Conservation (phyloP, 2,888 invertebrate species). For the Cryptocheilus praepositus region DNA sequence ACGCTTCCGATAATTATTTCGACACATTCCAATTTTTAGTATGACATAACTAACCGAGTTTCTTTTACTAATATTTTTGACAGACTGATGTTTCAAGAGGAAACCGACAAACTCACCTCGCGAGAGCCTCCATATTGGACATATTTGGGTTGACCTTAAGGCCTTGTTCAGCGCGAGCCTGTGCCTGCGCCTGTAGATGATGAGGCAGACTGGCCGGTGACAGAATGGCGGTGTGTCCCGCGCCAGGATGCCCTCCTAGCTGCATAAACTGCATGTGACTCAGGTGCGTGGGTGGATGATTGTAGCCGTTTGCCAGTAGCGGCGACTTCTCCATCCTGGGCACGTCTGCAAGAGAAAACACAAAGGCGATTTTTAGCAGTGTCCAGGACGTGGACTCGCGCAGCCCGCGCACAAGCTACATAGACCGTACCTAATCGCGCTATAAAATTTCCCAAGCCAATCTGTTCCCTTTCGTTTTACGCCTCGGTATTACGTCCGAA, state of each 20-base stretch:
- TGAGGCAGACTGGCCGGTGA: conserved; percentile 92
- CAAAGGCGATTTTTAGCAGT: not conserved
- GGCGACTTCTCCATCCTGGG: conserved; percentile 94
- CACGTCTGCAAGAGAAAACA: conserved; percentile 79
- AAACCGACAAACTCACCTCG: conserved; percentile 80
- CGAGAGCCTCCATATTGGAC: conserved; percentile 93
- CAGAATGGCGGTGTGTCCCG: conserved; percentile 85
- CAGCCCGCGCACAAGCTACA: no score
- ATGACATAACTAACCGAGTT: no score
- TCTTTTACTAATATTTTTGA: no score
- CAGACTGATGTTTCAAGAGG: not conserved
- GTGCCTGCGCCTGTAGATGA: conserved; percentile 79
- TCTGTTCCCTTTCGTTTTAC: conserved; percentile 7
- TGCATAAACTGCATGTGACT: conserved; percentile 97
- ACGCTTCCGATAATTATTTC: no score
- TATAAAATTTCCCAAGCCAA: conserved; percentile 1
- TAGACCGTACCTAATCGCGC: no score
- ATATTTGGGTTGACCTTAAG: conserved; percentile 88
- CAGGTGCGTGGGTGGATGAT: conserved; percentile 92
- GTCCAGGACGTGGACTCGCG: not conserved
- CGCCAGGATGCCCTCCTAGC: conserved; percentile 85
- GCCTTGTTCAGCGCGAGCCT: conserved; percentile 87
- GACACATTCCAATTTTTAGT: no score
- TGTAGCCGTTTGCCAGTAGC: conserved; percentile 93
- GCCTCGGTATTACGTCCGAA: conserved; percentile 9